Base-by-base conservation (phyloP, 1,140 invertebrate species). In the Leucophenga varia region DNA sequence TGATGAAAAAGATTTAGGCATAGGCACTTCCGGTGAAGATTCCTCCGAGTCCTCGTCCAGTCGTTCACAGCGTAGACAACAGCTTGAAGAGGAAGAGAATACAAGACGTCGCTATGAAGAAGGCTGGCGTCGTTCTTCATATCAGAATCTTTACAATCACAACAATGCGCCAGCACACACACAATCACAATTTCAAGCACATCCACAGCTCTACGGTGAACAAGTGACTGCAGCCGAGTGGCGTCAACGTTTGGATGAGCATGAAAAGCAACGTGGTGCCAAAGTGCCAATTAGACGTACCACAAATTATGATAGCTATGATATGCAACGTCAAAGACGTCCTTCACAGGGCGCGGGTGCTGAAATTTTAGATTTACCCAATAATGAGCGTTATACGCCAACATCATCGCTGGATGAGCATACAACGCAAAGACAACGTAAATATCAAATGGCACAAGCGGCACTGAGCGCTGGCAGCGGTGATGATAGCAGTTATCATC, bases 21-120 rank as follows among this genome's bases (percentile, higher is more conserved):
- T 95, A 1, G 91, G 91, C 0, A 94, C 91, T 3, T 93, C 89
- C 1, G 89, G 83, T 45, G 89, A 86, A 74, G 89, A 86, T 68
- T 89, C 82, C 3, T 89, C 81, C 40, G 87, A 88, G 61, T 84
- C 80, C 52, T 88, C 83, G 54, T 85, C 84, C 0, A 87, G 82
- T 49, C 85, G 86, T 55, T 86, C 84, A 2, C 84, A 82, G 57
- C 77, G 81, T 2, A 76, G 79, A 35, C 79, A 83, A 43, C 78
- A 81, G 4, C 53, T 77, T 8, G 63, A 71, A 7, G 80, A 82
- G 17, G 47, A 55, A 8, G 79, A 82, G 13, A 79, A 83, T 2
- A 78, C 78, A 9, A 78, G 82, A 10, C 78, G 78, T 13, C 79
- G 79, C 18, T 86, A 87, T 56, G 80, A 85, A 30, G 83, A 86